Conservation (phyloP, 2,797 vertebrate species). For the Rhynchotus rufescens region DNA sequence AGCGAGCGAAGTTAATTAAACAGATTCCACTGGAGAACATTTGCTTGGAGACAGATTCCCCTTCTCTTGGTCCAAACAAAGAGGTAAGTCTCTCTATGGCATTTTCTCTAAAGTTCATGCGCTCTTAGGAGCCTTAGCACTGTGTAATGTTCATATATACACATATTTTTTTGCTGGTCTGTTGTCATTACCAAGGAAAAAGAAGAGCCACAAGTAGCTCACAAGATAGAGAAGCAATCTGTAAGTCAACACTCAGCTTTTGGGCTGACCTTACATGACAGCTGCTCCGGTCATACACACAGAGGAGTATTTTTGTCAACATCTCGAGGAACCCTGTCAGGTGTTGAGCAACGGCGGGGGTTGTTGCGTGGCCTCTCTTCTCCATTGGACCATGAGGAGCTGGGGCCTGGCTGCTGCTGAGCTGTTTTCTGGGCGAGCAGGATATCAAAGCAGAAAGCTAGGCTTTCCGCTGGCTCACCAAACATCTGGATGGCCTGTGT, state of each 20-base stretch:
- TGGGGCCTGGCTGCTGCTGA: accelerated
- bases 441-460: not conserved
- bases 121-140: not conserved
- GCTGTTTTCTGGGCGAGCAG: not conserved
- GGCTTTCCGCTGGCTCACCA: not conserved
- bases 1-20: conserved; percentile 63
- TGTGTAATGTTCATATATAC: not conserved
- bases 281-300: not conserved
- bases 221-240: not conserved
- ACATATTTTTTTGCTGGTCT: not conserved
- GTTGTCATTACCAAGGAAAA: not conserved
- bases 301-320: not conserved
- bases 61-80: conserved; percentile 67
- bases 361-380: accelerated
- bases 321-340: not conserved
- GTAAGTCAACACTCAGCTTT: not conserved
- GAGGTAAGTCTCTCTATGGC: conserved; percentile 16
- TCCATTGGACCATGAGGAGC: not conserved
- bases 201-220: not conserved
- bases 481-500: not conserved
- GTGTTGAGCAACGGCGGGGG: not conserved
- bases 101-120: not conserved
- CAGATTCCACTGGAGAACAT: conserved; percentile 78
- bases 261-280: not conserved
- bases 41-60: conserved; percentile 76